phyloP scores from a whole-genome alignment of 1,140 invertebrate genomes.

The Eupeodes corollae region DNA sequence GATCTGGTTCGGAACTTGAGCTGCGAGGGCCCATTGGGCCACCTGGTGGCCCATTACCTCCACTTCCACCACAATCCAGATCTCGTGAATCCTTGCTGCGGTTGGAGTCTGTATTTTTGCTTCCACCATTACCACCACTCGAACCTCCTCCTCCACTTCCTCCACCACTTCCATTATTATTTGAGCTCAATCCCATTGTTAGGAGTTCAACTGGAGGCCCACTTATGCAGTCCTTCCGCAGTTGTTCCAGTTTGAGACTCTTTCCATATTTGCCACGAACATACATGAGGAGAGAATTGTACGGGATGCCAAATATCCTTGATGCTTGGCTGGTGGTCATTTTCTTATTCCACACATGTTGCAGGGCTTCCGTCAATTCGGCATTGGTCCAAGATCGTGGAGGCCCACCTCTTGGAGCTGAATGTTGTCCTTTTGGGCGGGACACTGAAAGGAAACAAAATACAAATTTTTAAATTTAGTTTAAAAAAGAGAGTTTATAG shows the following conservation, averaged over 20 bases:
- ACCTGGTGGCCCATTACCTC: conserved; percentile 6
- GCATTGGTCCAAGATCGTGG: conserved; percentile 83
- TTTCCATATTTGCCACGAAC: conserved; percentile 86
- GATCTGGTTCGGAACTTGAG: conserved; percentile 49
- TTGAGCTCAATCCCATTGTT: conserved; percentile 45
- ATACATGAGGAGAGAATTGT: conserved; percentile 84
- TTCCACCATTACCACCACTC: not conserved
- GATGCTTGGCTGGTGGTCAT: conserved; percentile 90
- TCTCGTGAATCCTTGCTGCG: conserved; percentile 1
- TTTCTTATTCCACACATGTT: conserved; percentile 86
- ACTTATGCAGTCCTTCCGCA: conserved; percentile 75
- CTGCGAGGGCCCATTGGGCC: conserved; percentile 40
- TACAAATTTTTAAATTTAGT: too few relatives aligned
- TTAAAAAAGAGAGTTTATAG: too few relatives aligned
- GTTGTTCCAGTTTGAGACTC: conserved; percentile 72
- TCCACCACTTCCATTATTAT: conserved; percentile 7
- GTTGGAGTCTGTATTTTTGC: conserved; percentile 4
- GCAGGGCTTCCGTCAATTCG: conserved; percentile 74
- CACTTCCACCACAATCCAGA: conserved; percentile 6
- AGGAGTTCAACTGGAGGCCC: conserved; percentile 55
- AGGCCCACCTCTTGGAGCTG: conserved; percentile 73
- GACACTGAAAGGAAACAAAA: conserved; percentile 39
- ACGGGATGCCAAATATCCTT: conserved; percentile 78
- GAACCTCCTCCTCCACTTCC: conserved; percentile 5
- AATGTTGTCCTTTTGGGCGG: conserved; percentile 76